A percentile compares a stretch with the other conserved stretches of the same genome.
These are phyloP conservation scores for Acleris emargana DNA, from an alignment of 2,888 invertebrate species.

Conservation along the genomic window DNA sequence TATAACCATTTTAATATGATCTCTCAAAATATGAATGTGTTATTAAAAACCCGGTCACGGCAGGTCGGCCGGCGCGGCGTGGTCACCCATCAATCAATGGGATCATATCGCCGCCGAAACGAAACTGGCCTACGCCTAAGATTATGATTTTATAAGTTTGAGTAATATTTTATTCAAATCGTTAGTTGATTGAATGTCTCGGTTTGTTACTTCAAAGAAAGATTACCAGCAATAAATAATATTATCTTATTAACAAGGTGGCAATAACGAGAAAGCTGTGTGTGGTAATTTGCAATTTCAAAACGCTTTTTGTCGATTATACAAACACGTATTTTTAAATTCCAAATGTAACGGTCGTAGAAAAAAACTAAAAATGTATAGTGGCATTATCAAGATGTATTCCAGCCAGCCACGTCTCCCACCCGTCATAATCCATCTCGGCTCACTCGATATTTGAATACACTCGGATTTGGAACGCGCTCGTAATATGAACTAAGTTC, in stretches of 20 bases:
- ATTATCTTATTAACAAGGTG: conserved; percentile 37
- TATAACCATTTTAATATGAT: conserved; percentile 57
- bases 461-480: conserved; percentile 79
- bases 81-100: conserved; percentile 83
- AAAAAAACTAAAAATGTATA: conserved; percentile 53
- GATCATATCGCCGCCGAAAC: conserved; percentile 78
- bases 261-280: conserved; percentile 30
- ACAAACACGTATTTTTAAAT: conserved; percentile 37
- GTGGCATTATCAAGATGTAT: conserved; percentile 61
- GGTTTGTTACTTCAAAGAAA: conserved; percentile 55
- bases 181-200: conserved; percentile 77
- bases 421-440: conserved; percentile 74
- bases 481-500: conserved; percentile 77
- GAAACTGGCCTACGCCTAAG: conserved; percentile 64
- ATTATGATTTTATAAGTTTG: conserved; percentile 79
- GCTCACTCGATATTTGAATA: conserved; percentile 79
- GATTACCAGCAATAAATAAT: conserved; percentile 43
- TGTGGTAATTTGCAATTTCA: conserved; percentile 32
- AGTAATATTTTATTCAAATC: conserved; percentile 82
- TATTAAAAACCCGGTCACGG: conserved; percentile 32
- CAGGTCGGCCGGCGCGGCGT: conserved; percentile 56
- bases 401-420: conserved; percentile 62
- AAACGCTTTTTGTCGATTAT: conserved; percentile 29
- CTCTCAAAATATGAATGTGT: conserved; percentile 42
- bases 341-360: conserved; percentile 37